Evolutionary conservation across 53 echinoderm and acorn worm genomes (phyloP), one percentile per base, ranked within the genome.

Genomic region (Zoroaster sp.): DNA sequence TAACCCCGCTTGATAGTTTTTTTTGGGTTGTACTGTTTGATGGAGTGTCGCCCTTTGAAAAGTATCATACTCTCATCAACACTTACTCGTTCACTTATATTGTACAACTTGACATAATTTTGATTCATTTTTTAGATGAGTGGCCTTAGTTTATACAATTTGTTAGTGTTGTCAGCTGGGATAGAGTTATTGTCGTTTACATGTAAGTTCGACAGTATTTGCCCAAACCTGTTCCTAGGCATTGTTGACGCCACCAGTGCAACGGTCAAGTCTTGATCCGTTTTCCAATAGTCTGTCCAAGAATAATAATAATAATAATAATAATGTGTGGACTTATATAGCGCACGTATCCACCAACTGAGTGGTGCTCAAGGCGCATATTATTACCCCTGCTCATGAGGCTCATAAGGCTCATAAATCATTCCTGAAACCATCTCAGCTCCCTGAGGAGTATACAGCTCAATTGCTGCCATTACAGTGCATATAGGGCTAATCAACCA

Each of bases 41-140:
- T n/a, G n/a, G 40, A 88, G 75, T 6, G 77, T 38, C 88, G 41
- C 2, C 76, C 88, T 42, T 88, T 88, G 77, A 88, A 88, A 0
- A 77, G 38, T 42, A 88, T 88, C 74, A 75, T 87, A 65, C n/a
- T n/a, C 34, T 78, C 88, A n/a, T 77, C 88, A 15, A 88, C 23
- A 40, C 88, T 88, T 14, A 74, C 53, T 17, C 55, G 25, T 32
- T 55, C 0, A 7, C 40, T 21, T 38, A 76, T 88, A 59, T 88
- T 69, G 3, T 75, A 75, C 3, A 88, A 46, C 51, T 54, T 25
- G 12, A 63, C 88, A 77, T 72, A 88, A 40, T 35, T 76, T 72
- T 66, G 41, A 39, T 88, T 88, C 25, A 88, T 23, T 40, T 76
- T 38, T 53, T 59, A 37, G 17, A 88, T 54, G 8, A 88, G 41